Evolutionary conservation across 2,888 invertebrate genomes (phyloP), one percentile per base, ranked within the genome.

Genomic region (Anticlea derivata): DNA sequence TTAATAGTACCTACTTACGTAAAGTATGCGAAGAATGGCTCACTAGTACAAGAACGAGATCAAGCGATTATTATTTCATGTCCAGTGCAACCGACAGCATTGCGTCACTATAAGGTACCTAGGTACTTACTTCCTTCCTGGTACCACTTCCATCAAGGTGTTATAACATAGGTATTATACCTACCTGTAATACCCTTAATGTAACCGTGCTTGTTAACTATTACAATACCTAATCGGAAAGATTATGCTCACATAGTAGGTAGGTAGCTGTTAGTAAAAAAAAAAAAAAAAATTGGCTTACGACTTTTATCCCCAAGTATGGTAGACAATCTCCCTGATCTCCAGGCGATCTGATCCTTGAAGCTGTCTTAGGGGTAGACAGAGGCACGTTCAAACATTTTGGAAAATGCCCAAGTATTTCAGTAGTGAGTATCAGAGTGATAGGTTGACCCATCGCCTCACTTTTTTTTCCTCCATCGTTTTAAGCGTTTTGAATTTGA

Each of bases 41-140:
- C 10, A 6, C 33, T n/a, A n/a, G n/a, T n/a, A 48, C 47, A 52
- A 52, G 53, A 39, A 35, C 53, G 39, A 49, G 55, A 55, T 55
- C 50, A 33, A 46, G 38, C 24, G 50, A 55, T 54, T 50, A 47
- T 43, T 50, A 47, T 38, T 11, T 47, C 41, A 55, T 44, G 43
- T 40, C 24, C 38, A 43, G 6, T 50, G 47, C 39, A 40, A 39
- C 43, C 48, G 39, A 47, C 45, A 27, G 13, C 10, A 55, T 55
- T 55, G 39, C 50, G 39, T 55, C 50, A 50, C 23, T 29, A 34
- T n/a, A n/a, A n/a, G n/a, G n/a, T n/a, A n/a, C n/a, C n/a, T n/a
- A 33, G 26, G 31, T 48, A 27, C 4, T 7, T 12, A 47, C 46
- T 55, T 55, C 55, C 55, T 55, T 55, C 55, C 54, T 37, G 17